A percentile compares a stretch with the other conserved stretches of the same genome.
These are phyloP conservation scores for Benitochromis conjunctus DNA, from an alignment of 2,113 vertebrate species.

Conservation along the genomic window DNA sequence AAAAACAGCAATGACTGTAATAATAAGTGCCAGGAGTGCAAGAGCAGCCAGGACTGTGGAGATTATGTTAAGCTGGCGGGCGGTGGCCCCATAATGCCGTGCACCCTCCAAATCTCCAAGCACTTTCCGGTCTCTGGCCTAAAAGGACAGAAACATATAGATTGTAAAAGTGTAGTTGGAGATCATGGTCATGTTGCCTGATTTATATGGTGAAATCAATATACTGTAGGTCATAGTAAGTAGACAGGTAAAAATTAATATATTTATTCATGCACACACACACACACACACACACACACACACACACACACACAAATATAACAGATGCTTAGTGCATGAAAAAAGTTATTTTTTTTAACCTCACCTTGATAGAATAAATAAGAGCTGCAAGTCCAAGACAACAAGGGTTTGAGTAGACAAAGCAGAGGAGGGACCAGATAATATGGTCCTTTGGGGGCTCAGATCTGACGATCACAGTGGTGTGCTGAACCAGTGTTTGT, in stretches of 20 bases:
- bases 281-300: neutral
- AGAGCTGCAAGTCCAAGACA: slow-evolving; percentile 56
- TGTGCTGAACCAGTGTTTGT: neutral
- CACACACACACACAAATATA: neutral
- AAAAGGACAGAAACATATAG: neutral
- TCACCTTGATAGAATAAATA: slow-evolving; percentile 56
- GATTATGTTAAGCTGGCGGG: slow-evolving; percentile 22
- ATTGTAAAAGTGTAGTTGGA: neutral
- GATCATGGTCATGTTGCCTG: neutral
- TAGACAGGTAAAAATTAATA: fast-evolving
- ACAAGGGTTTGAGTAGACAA: neutral
- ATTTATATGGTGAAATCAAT: neutral
- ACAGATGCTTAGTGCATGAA: neutral
- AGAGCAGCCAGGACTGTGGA: neutral
- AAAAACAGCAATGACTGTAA: fast-evolving
- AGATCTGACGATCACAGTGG: neutral
- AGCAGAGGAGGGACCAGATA: slow-evolving; percentile 49
- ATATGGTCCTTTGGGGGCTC: slow-evolving; percentile 30
- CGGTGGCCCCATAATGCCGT: slow-evolving; percentile 8
- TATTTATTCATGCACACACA: neutral
- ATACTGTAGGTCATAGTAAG: neutral
- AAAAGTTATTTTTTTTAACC: neutral
- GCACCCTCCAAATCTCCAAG: slow-evolving; percentile 40
- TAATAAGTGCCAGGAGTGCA: fast-evolving
- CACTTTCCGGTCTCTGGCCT: slow-evolving; percentile 62